Percentiles rank a stretch among this genome's conserved stretches.
Conservation (phyloP, 2,797 vertebrate genomes). For the Antrozous pallidus region DNA sequence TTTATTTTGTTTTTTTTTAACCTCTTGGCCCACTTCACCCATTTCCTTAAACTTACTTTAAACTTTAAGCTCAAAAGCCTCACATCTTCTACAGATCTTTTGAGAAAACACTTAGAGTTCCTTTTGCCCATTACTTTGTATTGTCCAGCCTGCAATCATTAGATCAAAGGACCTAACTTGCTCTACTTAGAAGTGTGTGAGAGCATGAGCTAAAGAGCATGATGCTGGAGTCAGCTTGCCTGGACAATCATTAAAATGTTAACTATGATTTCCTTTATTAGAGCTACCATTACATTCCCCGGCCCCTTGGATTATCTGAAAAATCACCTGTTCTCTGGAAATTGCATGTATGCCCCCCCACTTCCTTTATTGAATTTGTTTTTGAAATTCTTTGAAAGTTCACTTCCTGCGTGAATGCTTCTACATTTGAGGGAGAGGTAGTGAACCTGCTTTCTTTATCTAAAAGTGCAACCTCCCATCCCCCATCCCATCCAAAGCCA, state of each 20-base stretch:
- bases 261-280: background rate
- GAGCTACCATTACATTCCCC: background rate
- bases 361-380: conserved; percentile 53
- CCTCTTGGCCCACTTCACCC: background rate
- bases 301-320: background rate
- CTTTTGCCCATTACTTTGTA: background rate
- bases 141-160: background rate
- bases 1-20: background rate
- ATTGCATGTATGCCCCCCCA: background rate
- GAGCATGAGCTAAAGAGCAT: background rate
- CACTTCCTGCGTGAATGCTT: conserved; percentile 56
- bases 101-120: background rate
- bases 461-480: background rate
- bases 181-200: background rate
- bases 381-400: conserved; percentile 60
- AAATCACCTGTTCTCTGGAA: conserved; percentile 55
- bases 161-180: background rate
- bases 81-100: background rate
- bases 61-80: background rate
- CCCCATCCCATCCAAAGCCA: background rate
- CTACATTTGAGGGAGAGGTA: conserved; percentile 26
- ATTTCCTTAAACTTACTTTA: conserved; percentile 26
- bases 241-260: background rate
- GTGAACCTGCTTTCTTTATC: conserved; percentile 25
- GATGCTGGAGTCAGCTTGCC: background rate